phyloP scores from a whole-genome alignment of 1,140 invertebrate genomes.

The Heliothis virescens region DNA sequence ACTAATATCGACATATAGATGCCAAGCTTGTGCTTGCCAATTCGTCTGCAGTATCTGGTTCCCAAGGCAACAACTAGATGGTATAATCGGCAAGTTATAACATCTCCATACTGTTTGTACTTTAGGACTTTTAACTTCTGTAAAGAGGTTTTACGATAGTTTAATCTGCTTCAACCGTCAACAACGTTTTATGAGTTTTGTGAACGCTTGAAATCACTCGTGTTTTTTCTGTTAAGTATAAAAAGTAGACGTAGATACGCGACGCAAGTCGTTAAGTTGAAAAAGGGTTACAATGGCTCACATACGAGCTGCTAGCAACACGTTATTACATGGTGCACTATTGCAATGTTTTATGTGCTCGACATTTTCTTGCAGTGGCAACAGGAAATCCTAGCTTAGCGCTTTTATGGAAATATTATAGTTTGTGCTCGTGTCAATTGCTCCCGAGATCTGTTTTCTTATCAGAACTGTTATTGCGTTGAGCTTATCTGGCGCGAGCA shows the following conservation, averaged over 20 bases:
- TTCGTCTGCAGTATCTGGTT: slow-evolving; percentile 46
- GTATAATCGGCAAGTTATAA: slow-evolving; percentile 38
- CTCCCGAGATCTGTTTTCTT: slow-evolving; percentile 36
- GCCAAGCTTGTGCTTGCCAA: slow-evolving; percentile 42
- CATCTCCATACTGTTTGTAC: slow-evolving; percentile 30
- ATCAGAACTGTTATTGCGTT: slow-evolving; percentile 44
- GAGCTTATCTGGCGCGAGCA: slow-evolving; percentile 20
- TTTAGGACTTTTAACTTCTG: background rate
- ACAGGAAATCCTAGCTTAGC: slow-evolving; percentile 37
- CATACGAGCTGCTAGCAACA: slow-evolving; percentile 24
- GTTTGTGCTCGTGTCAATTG: slow-evolving; percentile 43
- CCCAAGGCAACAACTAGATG: slow-evolving; percentile 45
- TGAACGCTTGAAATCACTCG: background rate
- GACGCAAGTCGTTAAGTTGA: slow-evolving; percentile 18
- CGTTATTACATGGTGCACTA: slow-evolving; percentile 33
- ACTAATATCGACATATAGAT: slow-evolving; percentile 50
- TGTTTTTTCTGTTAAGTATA: background rate
- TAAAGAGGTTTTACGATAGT: background rate
- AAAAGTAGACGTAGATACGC: background rate
- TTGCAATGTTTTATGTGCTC: slow-evolving; percentile 36
- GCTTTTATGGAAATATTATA: slow-evolving; percentile 45
- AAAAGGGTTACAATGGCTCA: slow-evolving; percentile 12
- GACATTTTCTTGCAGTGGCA: slow-evolving; percentile 22
- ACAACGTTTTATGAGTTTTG: slow-evolving; percentile 16
- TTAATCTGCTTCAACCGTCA: slow-evolving; percentile 10